These are phyloP conservation scores for Synanceia verrucosa DNA, from an alignment of 2,797 vertebrate genomes.

Conservation along the genomic window DNA sequence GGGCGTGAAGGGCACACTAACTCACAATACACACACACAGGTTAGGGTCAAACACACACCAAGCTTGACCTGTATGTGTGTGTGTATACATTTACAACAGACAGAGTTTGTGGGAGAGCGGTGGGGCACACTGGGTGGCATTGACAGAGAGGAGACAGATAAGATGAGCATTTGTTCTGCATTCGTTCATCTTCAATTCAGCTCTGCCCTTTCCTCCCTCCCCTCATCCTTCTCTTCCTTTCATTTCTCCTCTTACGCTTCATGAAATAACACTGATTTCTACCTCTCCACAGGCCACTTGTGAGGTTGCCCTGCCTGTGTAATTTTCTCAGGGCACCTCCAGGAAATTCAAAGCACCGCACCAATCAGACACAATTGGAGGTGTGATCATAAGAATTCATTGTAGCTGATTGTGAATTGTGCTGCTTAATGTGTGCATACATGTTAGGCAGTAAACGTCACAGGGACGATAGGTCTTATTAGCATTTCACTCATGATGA, in stretches of 20 bases:
- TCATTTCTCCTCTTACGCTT: slow-evolving; percentile 31
- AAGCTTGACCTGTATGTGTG: slow-evolving; percentile 26
- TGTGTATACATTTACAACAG: not conserved
- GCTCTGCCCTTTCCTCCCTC: slow-evolving; percentile 30
- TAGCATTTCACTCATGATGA: not conserved
- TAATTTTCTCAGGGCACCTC: slow-evolving; percentile 28
- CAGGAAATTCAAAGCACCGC: slow-evolving; percentile 33
- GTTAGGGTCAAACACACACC: slow-evolving; percentile 28
- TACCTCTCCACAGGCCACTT: slow-evolving; percentile 44
- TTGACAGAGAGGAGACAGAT: slow-evolving; percentile 23
- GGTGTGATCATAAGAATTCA: slow-evolving; percentile 13
- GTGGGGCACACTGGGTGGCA: not conserved
- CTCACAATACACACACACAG: slow-evolving; percentile 16
- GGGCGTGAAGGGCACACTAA: slow-evolving; percentile 41
- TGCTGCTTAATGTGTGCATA: not conserved
- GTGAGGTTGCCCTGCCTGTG: slow-evolving; percentile 18
- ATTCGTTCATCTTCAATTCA: slow-evolving; percentile 56
- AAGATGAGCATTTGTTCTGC: slow-evolving; percentile 49
- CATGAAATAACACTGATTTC: slow-evolving; percentile 63
- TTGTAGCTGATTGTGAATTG: slow-evolving; percentile 30
- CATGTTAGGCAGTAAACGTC: not conserved
- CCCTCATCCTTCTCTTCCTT: slow-evolving; percentile 16
- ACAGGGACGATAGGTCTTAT: not conserved
- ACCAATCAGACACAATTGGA: slow-evolving; percentile 59
- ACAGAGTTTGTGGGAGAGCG: not conserved